Evolutionary conservation across 2,113 vertebrate species (phyloP), one percentile per base, ranked within the genome.

Genomic region (Hepsetus odoe): DNA sequence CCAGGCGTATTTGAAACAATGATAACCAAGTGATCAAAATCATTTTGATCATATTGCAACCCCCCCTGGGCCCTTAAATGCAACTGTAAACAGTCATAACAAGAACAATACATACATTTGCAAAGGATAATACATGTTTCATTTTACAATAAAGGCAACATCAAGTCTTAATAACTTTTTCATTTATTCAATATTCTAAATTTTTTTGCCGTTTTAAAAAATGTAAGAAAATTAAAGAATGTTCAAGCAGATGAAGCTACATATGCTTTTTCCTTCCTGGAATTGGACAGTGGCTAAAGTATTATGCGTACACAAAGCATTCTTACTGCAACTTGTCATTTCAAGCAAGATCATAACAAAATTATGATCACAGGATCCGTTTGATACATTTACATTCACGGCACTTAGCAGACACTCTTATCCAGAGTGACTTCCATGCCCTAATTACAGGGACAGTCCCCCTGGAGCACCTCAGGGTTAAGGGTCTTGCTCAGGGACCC

Each of bases 1-100:
- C 35, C 61, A 65, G 3, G 20, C 38, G 18, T 22, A 38, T 65
- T 65, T 5, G 28, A 42, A 76, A 24, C 58, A 58, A 8, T 9
- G 4, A 58, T 5, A 67, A 6, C 14, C 20, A 28, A 40, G 46
- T 62, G 59, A 62, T 62, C 32, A 38, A 44, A 77, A 58, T 44
- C n/a, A n/a, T 28, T n/a, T 11, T 59, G 12, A n/a, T 77, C 22
- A 46, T 59, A 33, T 65, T 38, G 61, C n/a, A 77, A 24, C 11
- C 53, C 40, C 73, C 46, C 32, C 16, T 24, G 62, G 32, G 13
- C 51, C 26, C 14, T 55, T 59, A 46, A 2, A 58, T 58, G 40
- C 16, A 5, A 7, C 32, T 32, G 42, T 55, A 65, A 65, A 65
- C 61, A 65, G 7, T 12, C 35, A 33, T 16, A 10, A 64, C 33